Conservation (phyloP, 2,888 invertebrate genomes). For the Cephus nigrinus region DNA sequence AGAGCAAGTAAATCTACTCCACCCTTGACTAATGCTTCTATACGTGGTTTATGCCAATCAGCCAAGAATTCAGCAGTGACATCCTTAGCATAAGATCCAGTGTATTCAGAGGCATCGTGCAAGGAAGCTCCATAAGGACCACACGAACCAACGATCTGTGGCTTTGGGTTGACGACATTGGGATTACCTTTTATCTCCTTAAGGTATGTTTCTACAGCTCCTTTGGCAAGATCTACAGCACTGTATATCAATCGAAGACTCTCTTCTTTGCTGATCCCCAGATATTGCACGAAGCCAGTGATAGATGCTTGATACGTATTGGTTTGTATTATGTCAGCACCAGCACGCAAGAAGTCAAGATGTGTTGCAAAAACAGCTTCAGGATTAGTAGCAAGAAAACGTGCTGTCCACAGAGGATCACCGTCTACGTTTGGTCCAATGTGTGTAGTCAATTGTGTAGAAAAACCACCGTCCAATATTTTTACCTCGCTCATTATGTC, state of each 20-base stretch:
- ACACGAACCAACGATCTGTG: constrained; percentile 86
- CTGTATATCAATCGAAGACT: constrained; percentile 79
- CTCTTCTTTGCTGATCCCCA: constrained; percentile 76
- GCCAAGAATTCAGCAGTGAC: constrained; percentile 74
- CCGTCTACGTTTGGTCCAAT: constrained; percentile 82
- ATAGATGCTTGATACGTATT: constrained; percentile 91
- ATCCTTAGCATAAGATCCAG: constrained; percentile 81
- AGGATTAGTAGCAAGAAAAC: constrained; percentile 83
- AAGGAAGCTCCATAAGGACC: constrained; percentile 94
- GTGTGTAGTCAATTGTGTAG: constrained; percentile 82
- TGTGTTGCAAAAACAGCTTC: constrained; percentile 84
- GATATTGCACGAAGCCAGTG: constrained; percentile 79
- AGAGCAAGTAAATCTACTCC: constrained; percentile 89
- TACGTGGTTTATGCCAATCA: constrained; percentile 87
- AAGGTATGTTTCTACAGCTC: constrained; percentile 69
- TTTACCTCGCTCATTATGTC: constrained; percentile 27
- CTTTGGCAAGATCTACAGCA: constrained; percentile 80
- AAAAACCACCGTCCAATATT: constrained; percentile 81
- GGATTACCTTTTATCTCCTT: constrained; percentile 70
- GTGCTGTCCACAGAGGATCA: constrained; percentile 90
- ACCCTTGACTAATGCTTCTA: constrained; percentile 81
- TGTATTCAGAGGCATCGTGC: constrained; percentile 93
- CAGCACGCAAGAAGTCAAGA: constrained; percentile 85
- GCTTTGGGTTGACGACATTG: constrained; percentile 53
- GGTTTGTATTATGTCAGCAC: constrained; percentile 88